Percentiles rank a stretch among this genome's conserved stretches.
Evolutionary conservation across 2,113 vertebrate species (phyloP).

Genomic region (Eurypyga helias): DNA sequence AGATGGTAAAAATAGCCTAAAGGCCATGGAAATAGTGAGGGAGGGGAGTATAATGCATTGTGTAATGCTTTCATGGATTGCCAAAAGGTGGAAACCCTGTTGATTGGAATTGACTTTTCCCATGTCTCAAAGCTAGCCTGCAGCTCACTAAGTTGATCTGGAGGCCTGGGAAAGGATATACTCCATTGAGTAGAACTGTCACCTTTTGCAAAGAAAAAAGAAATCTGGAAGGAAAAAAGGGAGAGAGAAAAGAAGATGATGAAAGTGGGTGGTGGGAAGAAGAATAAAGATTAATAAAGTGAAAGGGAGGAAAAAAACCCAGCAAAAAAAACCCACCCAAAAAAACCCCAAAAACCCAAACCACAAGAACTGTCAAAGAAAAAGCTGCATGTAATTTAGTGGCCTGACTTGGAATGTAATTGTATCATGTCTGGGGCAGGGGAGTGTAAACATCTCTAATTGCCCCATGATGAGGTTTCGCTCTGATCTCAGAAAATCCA

Average conservation of each 20-base stretch:
- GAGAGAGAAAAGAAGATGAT: not conserved
- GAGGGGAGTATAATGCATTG: not conserved
- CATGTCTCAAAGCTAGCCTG: conserved; percentile 10
- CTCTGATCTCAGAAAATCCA: not conserved
- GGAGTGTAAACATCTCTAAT: not conserved
- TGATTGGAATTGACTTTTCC: conserved; percentile 47
- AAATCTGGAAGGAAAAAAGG: not conserved
- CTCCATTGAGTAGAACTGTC: not conserved
- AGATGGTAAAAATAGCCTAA: conserved; percentile 29
- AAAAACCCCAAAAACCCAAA: not conserved
- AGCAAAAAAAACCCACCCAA: too few species aligned
- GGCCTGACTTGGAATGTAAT: not conserved
- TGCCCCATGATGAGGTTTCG: not conserved
- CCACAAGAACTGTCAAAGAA: not conserved
- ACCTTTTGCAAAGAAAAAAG: conserved; percentile 1
- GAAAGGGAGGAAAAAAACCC: not conserved
- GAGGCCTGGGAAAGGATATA: conserved; percentile 51
- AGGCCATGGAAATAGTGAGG: conserved; percentile 23
- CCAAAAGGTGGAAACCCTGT: conserved; percentile 45
- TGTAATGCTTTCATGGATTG: conserved; percentile 26
- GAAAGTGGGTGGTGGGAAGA: not conserved
- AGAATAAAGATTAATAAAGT: not conserved
- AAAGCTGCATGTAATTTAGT: not conserved
- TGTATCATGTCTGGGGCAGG: not conserved
- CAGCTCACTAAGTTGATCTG: not conserved